A percentile compares a stretch with the other conserved stretches of the same genome.
These are phyloP conservation scores for Galerucella pusilla DNA, from an alignment of 2,888 invertebrate species.

Conservation along the genomic window DNA sequence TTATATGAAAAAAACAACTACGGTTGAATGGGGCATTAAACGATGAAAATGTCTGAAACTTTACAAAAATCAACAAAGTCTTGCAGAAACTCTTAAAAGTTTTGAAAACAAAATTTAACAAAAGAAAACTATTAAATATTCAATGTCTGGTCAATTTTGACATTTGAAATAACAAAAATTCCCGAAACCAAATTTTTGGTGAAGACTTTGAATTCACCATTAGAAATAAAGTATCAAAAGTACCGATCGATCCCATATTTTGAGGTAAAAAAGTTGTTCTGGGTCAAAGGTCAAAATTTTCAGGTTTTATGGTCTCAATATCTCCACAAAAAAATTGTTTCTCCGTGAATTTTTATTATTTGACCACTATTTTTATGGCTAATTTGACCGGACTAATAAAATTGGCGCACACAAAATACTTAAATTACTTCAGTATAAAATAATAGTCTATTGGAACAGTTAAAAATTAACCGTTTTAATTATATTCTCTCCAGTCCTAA, in stretches of 20 bases:
- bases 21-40: slow-evolving; percentile 22
- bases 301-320: too few relatives aligned
- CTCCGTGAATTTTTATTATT: too few relatives aligned
- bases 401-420: slow-evolving; percentile 38
- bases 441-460: slow-evolving; percentile 38
- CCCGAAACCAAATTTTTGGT: too few relatives aligned
- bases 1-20: slow-evolving; percentile 24
- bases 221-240: too few relatives aligned
- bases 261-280: too few relatives aligned
- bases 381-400: slow-evolving; percentile 1
- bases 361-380: too few relatives aligned
- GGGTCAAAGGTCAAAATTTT: too few relatives aligned
- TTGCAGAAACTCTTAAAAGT: slow-evolving; percentile 20
- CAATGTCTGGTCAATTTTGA: slow-evolving; percentile 2
- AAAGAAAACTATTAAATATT: slow-evolving; percentile 32
- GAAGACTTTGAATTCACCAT: too few relatives aligned
- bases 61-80: slow-evolving; percentile 25
- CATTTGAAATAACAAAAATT: too few relatives aligned
- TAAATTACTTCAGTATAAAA: slow-evolving; percentile 40
- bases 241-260: too few relatives aligned
- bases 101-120: slow-evolving; percentile 28
- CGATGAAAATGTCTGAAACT: slow-evolving; percentile 16
- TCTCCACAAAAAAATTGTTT: too few relatives aligned
- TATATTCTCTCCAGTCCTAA: slow-evolving; percentile 32
- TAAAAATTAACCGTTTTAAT: slow-evolving; percentile 35